Percentiles rank a stretch among this genome's conserved stretches.
Conservation (phyloP, 2,113 vertebrate species). For the Atrichornis clamosus region DNA sequence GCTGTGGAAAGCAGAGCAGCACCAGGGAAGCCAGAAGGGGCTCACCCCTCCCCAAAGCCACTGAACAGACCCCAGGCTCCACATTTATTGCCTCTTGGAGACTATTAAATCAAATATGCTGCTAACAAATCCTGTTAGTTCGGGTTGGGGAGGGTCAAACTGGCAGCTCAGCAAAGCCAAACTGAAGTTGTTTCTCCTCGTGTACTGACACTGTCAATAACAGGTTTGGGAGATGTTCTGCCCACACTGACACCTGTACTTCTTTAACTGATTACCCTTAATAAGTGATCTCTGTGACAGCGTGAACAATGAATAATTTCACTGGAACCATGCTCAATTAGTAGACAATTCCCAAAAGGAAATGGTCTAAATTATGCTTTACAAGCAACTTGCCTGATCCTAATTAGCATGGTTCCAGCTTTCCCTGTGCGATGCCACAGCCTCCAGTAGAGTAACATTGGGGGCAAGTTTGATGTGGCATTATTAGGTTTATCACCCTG, state of each 20-base stretch:
- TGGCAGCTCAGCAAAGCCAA: neutral
- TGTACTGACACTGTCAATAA: neutral
- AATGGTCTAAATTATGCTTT: slow-evolving; percentile 2
- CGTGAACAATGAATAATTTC: neutral
- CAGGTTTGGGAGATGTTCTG: neutral
- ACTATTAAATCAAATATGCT: neutral
- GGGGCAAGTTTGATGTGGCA: neutral
- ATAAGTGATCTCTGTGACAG: neutral
- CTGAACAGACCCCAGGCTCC: neutral
- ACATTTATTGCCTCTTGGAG: neutral
- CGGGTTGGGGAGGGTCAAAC: rapidly evolving
- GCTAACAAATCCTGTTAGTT: neutral
- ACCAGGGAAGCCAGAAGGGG: neutral
- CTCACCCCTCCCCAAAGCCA: rapidly evolving
- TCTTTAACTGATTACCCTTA: neutral
- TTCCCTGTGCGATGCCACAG: neutral
- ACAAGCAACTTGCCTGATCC: neutral
- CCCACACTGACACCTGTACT: neutral
- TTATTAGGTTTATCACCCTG: neutral
- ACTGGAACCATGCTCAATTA: neutral
- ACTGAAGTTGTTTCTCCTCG: neutral
- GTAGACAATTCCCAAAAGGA: slow-evolving; percentile 11
- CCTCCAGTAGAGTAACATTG: neutral
- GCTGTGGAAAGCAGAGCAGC: neutral
- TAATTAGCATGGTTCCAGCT: neutral